These are phyloP conservation scores for Erythrolamprus reginae DNA, from an alignment of 2,113 vertebrate species.

Conservation along the genomic window DNA sequence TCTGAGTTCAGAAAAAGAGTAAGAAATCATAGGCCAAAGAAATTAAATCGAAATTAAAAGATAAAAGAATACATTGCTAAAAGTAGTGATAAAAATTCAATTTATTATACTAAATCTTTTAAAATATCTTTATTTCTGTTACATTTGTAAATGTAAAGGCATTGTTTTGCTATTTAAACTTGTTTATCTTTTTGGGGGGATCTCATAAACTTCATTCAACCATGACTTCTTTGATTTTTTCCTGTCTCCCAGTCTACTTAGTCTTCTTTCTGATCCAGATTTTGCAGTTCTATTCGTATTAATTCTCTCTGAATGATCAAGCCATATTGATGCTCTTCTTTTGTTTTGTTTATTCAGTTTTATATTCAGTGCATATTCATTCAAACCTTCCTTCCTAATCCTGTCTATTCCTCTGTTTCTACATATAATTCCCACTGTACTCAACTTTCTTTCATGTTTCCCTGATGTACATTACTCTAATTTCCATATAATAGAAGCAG, in stretches of 20 bases:
- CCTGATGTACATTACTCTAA: neutral
- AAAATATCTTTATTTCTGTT: neutral
- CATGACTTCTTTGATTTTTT: neutral
- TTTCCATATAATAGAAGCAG: neutral
- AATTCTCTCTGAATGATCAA: neutral
- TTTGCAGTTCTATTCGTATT: neutral
- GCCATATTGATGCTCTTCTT: neutral
- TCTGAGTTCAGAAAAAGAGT: neutral
- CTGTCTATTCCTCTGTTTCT: neutral
- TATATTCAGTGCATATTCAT: neutral
- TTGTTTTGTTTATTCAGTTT: neutral
- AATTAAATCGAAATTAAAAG: neutral
- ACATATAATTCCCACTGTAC: neutral
- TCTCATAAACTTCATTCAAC: neutral
- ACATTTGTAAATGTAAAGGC: neutral
- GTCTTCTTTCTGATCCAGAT: neutral
- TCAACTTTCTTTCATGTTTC: neutral
- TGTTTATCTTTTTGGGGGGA: neutral
- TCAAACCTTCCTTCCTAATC: neutral
- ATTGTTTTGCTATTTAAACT: neutral
- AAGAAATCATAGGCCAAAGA: neutral
- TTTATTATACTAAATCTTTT: neutral
- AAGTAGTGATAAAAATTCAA: neutral
- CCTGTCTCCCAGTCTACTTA: neutral
- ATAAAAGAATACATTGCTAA: neutral